Percentiles rank a stretch among this genome's conserved stretches.
These are phyloP conservation scores for Diprion similis DNA, from an alignment of 1,140 invertebrate genomes.

Conservation along the genomic window DNA sequence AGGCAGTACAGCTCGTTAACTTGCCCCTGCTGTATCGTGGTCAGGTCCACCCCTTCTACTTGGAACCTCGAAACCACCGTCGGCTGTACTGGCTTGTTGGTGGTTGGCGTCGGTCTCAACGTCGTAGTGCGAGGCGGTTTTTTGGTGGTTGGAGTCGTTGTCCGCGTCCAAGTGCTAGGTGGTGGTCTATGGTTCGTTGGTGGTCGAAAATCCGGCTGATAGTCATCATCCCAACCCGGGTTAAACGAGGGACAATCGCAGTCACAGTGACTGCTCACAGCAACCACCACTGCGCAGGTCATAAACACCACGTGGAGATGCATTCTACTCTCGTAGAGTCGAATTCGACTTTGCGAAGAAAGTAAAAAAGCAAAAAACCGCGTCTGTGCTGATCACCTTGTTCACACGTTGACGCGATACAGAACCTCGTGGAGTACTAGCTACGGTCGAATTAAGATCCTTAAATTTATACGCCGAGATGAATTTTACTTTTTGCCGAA, in stretches of 20 bases:
- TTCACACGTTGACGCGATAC: neutral
- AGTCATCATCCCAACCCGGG: neutral
- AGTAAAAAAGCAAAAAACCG: too few species aligned
- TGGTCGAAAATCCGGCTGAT: neutral
- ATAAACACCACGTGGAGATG: neutral
- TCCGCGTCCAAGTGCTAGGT: neutral
- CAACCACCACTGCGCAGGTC: neutral
- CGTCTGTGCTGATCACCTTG: too few species aligned
- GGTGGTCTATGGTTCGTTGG: neutral
- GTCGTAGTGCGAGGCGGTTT: too few species aligned
- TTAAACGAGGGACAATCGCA: neutral
- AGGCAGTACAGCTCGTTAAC: neutral
- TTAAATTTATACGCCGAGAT: neutral
- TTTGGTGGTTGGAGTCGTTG: neutral
- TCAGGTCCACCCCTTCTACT: neutral
- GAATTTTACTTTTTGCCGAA: neutral
- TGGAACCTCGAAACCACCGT: neutral
- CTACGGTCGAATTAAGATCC: neutral
- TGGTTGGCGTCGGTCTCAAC: neutral
- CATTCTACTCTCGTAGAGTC: too few species aligned
- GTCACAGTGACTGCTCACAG: neutral
- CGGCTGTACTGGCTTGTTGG: neutral
- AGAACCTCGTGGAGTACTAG: neutral
- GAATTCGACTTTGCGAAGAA: too few species aligned
- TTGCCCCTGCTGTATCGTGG: neutral